These are phyloP conservation scores for Macrophya annulata DNA, from an alignment of 2,888 invertebrate species.

Conservation along the genomic window DNA sequence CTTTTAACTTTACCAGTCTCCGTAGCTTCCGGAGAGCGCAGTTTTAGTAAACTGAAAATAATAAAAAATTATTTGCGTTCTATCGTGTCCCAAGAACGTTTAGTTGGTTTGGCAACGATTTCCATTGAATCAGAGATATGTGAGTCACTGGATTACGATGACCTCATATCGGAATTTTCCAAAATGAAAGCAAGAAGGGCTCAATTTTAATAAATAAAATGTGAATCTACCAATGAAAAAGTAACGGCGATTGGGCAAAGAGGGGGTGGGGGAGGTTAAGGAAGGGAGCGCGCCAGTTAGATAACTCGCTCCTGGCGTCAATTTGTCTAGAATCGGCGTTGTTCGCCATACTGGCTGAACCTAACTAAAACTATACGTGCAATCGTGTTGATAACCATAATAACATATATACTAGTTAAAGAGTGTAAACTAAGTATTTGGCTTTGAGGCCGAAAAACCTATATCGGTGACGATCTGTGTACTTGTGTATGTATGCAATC, in stretches of 20 bases:
- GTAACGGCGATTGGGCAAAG: background rate
- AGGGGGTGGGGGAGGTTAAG: background rate
- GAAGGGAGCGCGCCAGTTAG: background rate
- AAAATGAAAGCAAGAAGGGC: conserved; percentile 66
- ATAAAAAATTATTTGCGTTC: conserved; percentile 61
- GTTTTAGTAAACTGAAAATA: conserved; percentile 60
- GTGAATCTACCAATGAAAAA: background rate
- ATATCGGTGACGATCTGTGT: too few relatives aligned
- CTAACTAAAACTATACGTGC: too few relatives aligned
- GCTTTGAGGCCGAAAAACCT: too few relatives aligned
- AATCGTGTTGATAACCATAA: too few relatives aligned
- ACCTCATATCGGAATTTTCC: conserved; percentile 66
- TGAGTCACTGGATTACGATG: conserved; percentile 64
- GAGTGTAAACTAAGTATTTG: too few relatives aligned
- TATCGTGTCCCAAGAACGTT: conserved; percentile 58
- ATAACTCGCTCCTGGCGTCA: conserved; percentile 24
- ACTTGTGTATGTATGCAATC: too few relatives aligned
- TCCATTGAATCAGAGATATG: conserved; percentile 69
- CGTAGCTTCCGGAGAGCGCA: conserved; percentile 60
- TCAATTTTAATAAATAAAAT: background rate
- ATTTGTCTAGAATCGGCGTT: background rate
- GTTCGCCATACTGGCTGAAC: too few relatives aligned
- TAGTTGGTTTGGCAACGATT: conserved; percentile 60
- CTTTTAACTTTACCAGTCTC: conserved; percentile 61
- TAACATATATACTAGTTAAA: too few relatives aligned